Evolutionary conservation across 2,888 invertebrate genomes (phyloP), one percentile per base, ranked within the genome.

Genomic region (Amphipyra berbera): DNA sequence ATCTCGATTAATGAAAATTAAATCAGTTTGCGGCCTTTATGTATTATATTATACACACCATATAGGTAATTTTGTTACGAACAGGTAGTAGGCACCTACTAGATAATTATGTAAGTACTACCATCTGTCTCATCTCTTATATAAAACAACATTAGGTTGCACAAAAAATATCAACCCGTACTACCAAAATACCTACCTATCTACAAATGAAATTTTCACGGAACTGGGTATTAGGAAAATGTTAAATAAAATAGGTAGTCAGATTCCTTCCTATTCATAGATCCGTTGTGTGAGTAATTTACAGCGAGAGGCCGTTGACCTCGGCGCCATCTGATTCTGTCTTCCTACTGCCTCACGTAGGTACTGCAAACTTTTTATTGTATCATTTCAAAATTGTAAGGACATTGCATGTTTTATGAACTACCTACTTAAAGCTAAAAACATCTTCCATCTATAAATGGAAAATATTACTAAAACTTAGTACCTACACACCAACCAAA

Each of bases 281-380:
- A 77, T 62, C 21, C 61, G 76, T 72, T 78, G 75, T 76, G 76
- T 83, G 73, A 79, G 76, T 84, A 80, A 81, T 83, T 84, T 81
- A 82, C 79, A 62, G 71, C 67, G 76, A 78, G 84, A 78, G 84
- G 81, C 58, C 76, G 61, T 77, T 82, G 79, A 82, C 78, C 85
- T 77, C 57, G 63, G 58, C 64, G 76, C 79, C 82, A 81, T 82
- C 82, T 79, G 81, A n/a, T n/a, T n/a, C n/a, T 73, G 69, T 78
- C 65, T 68, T 76, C 57, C 67, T 65, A 66, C 69, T 55, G 68
- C 56, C 52, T 56, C 57, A 61, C 72, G 76, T 77, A 35, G 74
- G 49, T 61, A 60, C 47, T 64, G 75, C 59, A 61, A 70, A 65
- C 49, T 54, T 21, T 21, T 21, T 58, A 48, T 52, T 10, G 12